Evolutionary conservation across 1,140 invertebrate species (phyloP).

Genomic region (Anoplophora glabripennis): DNA sequence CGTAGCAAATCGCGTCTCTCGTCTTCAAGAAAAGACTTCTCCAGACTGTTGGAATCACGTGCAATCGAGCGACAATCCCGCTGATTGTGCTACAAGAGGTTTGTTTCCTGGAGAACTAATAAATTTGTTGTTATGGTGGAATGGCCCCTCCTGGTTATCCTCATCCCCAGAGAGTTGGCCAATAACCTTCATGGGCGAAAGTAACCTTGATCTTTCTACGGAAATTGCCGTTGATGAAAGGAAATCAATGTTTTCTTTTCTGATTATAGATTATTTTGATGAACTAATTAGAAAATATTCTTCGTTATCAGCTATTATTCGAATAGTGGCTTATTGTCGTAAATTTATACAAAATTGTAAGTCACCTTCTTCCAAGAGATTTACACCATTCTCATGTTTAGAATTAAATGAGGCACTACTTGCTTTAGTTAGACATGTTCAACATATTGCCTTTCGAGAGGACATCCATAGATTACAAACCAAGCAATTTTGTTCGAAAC

Average conservation of each 20-base stretch:
- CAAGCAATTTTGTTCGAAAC: no score
- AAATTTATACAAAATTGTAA: no score
- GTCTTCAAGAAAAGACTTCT: slow-evolving; percentile 1
- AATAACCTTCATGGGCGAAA: not conserved
- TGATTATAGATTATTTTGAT: not conserved
- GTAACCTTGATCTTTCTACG: not conserved
- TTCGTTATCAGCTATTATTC: not conserved
- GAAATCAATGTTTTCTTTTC: not conserved
- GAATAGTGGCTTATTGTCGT: not conserved
- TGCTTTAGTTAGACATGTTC: not conserved
- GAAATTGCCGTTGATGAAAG: not conserved
- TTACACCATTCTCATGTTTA: no score
- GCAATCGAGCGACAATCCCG: slow-evolving; percentile 40
- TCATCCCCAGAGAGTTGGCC: not conserved
- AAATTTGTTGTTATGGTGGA: slow-evolving; percentile 37
- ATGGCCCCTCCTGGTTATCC: slow-evolving; percentile 8
- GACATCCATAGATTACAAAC: slow-evolving; percentile 1
- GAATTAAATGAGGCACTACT: not conserved
- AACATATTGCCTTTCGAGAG: not conserved
- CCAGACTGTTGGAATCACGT: slow-evolving; percentile 40
- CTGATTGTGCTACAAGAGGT: slow-evolving; percentile 46
- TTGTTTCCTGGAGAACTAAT: slow-evolving; percentile 24
- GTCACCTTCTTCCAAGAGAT: no score
- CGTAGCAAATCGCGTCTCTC: slow-evolving; percentile 9
- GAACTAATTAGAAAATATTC: not conserved